phyloP scores from a whole-genome alignment of 2,797 vertebrate genomes.

The Pseudotriccus pelzelni region DNA sequence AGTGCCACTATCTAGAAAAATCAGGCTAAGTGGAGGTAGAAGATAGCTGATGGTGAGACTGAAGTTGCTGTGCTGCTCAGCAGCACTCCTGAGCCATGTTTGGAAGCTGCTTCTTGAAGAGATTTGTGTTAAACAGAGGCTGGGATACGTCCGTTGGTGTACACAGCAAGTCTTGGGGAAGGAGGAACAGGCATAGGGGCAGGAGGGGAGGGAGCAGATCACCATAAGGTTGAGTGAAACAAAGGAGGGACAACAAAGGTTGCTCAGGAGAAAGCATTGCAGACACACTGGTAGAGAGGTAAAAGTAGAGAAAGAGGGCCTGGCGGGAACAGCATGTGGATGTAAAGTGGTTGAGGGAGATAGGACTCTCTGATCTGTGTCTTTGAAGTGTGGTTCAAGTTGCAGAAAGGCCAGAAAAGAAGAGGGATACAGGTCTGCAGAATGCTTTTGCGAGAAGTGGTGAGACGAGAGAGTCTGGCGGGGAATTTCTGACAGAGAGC shows the following conservation, averaged over 20 bases:
- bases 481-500: not conserved
- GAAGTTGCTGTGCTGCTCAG: not conserved
- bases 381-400: not conserved
- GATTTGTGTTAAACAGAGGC: not conserved
- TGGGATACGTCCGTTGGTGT: not conserved
- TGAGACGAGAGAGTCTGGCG: fast-evolving
- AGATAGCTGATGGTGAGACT: not conserved
- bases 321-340: fast-evolving
- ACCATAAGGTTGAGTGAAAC: not conserved
- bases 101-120: not conserved
- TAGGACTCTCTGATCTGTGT: not conserved
- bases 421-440: not conserved
- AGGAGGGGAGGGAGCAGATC: fast-evolving
- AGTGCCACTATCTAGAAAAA: not conserved
- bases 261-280: not conserved
- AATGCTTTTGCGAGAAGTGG: not conserved
- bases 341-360: not conserved
- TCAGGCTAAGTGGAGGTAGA: not conserved
- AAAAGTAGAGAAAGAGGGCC: not conserved
- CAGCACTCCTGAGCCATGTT: not conserved
- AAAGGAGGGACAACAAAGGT: not conserved
- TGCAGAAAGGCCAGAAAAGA: not conserved
- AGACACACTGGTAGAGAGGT: not conserved
- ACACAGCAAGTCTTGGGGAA: not conserved
- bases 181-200: not conserved